Percentiles rank a stretch among this genome's conserved stretches.
Evolutionary conservation across 2,113 vertebrate genomes (phyloP).

Genomic region (Dunckerocampus dactyliophorus): DNA sequence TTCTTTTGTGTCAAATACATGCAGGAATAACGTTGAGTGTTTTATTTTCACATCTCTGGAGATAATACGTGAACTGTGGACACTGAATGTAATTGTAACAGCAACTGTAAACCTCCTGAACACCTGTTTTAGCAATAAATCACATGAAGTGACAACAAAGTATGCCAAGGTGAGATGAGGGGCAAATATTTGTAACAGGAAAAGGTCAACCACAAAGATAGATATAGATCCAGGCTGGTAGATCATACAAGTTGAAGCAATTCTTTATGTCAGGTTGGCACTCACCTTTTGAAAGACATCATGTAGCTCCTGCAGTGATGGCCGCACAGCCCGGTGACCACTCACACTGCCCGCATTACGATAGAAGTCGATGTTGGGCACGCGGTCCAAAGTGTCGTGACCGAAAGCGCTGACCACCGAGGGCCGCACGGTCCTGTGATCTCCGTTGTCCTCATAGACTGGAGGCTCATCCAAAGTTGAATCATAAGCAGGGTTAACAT

Average conservation of each 20-base stretch:
- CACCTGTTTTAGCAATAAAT: no score
- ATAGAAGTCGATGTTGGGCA: constrained; percentile 93
- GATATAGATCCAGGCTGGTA: neutral
- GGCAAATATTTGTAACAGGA: constrained; percentile 3
- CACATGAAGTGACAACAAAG: no score
- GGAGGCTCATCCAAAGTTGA: constrained; percentile 77
- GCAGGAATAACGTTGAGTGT: constrained; percentile 3
- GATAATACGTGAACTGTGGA: constrained; percentile 7
- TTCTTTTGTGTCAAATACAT: constrained; percentile 16
- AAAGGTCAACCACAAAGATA: constrained; percentile 10
- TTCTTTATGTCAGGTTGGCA: neutral
- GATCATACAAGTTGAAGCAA: neutral
- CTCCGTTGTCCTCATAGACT: constrained; percentile 79
- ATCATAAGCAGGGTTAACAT: constrained; percentile 58
- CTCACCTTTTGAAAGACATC: constrained; percentile 92
- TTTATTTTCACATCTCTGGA: constrained; percentile 16
- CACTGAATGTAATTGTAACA: constrained; percentile 2
- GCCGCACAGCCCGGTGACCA: constrained; percentile 82
- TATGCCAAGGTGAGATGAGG: neutral
- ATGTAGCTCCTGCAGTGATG: constrained; percentile 93
- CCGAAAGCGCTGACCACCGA: constrained; percentile 86
- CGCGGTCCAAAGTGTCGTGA: constrained; percentile 90
- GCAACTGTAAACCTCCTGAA: no score
- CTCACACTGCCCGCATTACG: constrained; percentile 90
- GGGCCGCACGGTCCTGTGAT: constrained; percentile 72